A percentile compares a stretch with the other conserved stretches of the same genome.
These are phyloP conservation scores for Elymnias hypermnestra DNA, from an alignment of 1,140 invertebrate genomes.

Conservation along the genomic window DNA sequence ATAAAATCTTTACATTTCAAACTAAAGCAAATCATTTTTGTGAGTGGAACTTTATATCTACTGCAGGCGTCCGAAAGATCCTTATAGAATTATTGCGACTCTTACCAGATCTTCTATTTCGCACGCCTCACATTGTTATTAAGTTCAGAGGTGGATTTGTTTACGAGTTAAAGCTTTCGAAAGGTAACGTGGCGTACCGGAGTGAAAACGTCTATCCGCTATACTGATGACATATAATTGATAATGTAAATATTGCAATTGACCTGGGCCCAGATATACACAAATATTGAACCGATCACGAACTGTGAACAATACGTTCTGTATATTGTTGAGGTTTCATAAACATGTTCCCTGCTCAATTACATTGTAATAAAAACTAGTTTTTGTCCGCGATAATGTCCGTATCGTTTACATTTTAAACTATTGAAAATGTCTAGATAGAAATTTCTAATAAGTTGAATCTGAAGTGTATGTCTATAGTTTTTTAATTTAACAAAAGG, in stretches of 20 bases:
- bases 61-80: conserved; percentile 29
- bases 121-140: conserved; percentile 71
- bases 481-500: not conserved
- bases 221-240: conserved; percentile 68
- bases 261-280: conserved; percentile 34
- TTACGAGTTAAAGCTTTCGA: conserved; percentile 68
- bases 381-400: too few species aligned
- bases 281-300: conserved; percentile 14
- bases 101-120: conserved; percentile 56
- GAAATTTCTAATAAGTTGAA: too few species aligned
- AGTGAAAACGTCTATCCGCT: conserved; percentile 59
- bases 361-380: too few species aligned
- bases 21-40: too few species aligned
- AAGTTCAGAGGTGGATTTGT: conserved; percentile 71
- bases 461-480: too few species aligned
- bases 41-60: too few species aligned
- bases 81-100: conserved; percentile 62
- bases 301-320: conserved; percentile 4
- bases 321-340: not conserved
- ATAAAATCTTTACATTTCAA: not conserved
- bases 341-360: not conserved
- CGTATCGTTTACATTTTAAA: too few species aligned
- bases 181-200: conserved; percentile 63
- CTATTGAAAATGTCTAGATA: too few species aligned
- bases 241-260: conserved; percentile 62